These are phyloP conservation scores for Xylophagus ater DNA, from an alignment of 2,888 invertebrate species.

Conservation along the genomic window DNA sequence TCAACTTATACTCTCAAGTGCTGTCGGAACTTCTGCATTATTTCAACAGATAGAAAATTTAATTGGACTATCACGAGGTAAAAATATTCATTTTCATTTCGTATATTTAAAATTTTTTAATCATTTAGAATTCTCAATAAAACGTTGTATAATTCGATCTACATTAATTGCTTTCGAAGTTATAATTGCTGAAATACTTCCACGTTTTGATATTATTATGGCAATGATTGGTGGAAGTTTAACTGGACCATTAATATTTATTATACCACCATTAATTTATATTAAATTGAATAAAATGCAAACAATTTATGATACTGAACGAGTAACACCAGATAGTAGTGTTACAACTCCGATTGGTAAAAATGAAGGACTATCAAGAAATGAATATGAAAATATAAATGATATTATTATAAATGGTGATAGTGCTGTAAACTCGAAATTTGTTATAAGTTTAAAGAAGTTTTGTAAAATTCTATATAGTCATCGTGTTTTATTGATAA, in stretches of 20 bases:
- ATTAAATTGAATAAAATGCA: conserved; percentile 51
- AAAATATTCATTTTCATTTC: background rate
- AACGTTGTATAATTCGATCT: conserved; percentile 60
- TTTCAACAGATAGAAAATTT: conserved; percentile 74
- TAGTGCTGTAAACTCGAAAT: conserved; percentile 4
- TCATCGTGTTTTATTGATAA: conserved; percentile 45
- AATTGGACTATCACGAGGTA: conserved; percentile 61
- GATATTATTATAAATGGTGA: conserved; percentile 7
- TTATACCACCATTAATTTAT: conserved; percentile 75
- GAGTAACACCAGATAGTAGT: conserved; percentile 19
- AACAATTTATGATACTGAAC: conserved; percentile 25
- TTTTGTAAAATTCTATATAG: conserved; percentile 27
- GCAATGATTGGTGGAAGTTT: conserved; percentile 75
- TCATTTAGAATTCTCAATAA: conserved; percentile 60
- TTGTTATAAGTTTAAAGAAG: conserved; percentile 24
- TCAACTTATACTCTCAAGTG: conserved; percentile 66
- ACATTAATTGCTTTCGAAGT: conserved; percentile 57
- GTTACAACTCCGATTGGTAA: background rate
- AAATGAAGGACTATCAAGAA: background rate
- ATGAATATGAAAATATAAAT: background rate
- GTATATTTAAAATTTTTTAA: background rate
- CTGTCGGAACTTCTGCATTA: conserved; percentile 66
- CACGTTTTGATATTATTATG: conserved; percentile 77
- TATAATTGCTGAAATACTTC: conserved; percentile 68
- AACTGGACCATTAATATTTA: conserved; percentile 71